These are phyloP conservation scores for Rhombomys opimus DNA, from an alignment of 2,113 vertebrate genomes.

Conservation along the genomic window DNA sequence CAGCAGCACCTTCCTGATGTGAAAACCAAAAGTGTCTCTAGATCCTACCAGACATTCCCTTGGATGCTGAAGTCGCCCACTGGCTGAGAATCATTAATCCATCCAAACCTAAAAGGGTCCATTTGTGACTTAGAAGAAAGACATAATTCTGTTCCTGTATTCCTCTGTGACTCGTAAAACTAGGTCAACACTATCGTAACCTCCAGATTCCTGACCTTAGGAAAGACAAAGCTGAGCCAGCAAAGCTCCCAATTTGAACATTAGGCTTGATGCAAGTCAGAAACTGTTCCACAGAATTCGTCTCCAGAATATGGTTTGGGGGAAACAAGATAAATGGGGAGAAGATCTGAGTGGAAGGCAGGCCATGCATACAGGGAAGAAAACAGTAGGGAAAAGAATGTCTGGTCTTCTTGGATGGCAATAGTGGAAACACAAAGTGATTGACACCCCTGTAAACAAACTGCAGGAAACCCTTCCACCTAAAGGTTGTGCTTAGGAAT, in stretches of 20 bases:
- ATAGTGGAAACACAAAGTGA: neutral
- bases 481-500: neutral
- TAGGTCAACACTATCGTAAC: neutral
- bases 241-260: neutral
- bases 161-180: neutral
- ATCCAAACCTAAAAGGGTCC: neutral
- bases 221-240: neutral
- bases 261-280: neutral
- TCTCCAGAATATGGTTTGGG: neutral
- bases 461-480: neutral
- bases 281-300: neutral
- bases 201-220: neutral
- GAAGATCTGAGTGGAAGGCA: neutral
- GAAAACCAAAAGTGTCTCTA: neutral
- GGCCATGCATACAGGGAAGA: too few species aligned
- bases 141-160: neutral
- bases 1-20: neutral
- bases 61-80: neutral
- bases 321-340: neutral
- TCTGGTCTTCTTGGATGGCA: neutral
- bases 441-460: neutral
- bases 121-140: neutral
- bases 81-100: neutral
- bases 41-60: neutral
- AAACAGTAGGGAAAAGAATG: neutral